These are phyloP conservation scores for Bombyx huttoni DNA, from an alignment of 2,888 invertebrate species.

Conservation along the genomic window DNA sequence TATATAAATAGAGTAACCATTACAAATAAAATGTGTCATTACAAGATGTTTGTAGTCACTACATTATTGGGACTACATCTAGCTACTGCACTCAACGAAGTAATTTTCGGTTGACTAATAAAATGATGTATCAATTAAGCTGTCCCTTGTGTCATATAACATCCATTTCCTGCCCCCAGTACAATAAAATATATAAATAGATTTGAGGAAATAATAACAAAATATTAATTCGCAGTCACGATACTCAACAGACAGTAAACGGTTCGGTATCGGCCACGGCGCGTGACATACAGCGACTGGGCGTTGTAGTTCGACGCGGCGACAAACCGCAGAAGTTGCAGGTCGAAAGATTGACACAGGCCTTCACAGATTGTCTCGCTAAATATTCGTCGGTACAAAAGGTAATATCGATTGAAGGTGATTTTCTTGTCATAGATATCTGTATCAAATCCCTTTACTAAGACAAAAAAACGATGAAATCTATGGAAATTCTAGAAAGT, in stretches of 20 bases:
- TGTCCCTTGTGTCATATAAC: no score
- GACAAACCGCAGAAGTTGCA: conserved; percentile 88
- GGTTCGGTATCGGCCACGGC: conserved; percentile 81
- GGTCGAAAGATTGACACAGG: conserved; percentile 85
- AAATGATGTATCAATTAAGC: no score
- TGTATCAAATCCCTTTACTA: neutral
- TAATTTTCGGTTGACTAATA: no score
- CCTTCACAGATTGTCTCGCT: conserved; percentile 84
- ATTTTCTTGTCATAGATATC: no score
- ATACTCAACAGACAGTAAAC: conserved; percentile 82
- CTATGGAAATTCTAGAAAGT: conserved; percentile 56
- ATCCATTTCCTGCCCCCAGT: no score
- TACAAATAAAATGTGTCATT: no score
- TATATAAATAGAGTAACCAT: no score
- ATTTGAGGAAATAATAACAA: no score
- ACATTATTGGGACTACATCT: no score
- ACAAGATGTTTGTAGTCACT: no score
- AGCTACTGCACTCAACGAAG: no score
- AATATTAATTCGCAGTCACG: conserved; percentile 69
- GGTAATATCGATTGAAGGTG: conserved; percentile 47
- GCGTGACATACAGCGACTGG: conserved; percentile 80
- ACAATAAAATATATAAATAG: no score
- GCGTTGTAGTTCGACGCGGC: conserved; percentile 77
- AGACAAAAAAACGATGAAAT: neutral
- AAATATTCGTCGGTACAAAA: conserved; percentile 86